A percentile compares a stretch with the other conserved stretches of the same genome.
Conservation (phyloP, 2,888 invertebrate species). For the Aquatica leii region DNA sequence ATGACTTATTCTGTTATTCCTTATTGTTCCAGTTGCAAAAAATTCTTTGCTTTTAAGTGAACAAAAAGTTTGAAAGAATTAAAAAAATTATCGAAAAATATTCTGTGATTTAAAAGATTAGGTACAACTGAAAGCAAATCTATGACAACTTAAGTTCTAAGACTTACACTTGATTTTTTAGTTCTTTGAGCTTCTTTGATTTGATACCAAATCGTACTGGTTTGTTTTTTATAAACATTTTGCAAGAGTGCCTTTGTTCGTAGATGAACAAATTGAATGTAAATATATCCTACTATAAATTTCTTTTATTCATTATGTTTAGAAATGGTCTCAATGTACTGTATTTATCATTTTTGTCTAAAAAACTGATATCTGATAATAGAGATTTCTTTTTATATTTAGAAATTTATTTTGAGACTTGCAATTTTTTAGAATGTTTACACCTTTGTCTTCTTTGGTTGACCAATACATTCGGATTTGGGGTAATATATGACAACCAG, state of each 20-base stretch:
- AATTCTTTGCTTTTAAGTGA: background rate
- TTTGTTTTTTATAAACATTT: background rate
- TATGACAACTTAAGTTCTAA: conserved; percentile 43
- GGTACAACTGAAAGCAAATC: conserved; percentile 40
- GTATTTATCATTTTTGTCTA: background rate
- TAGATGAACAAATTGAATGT: background rate
- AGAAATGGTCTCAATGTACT: background rate
- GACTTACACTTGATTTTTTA: conserved; percentile 8
- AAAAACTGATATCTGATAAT: conserved; percentile 36
- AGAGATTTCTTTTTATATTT: too few relatives aligned
- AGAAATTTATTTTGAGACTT: conserved; percentile 32
- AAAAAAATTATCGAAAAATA: conserved; percentile 41
- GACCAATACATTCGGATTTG: conserved; percentile 22
- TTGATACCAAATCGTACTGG: conserved; percentile 6
- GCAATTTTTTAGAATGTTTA: conserved; percentile 25
- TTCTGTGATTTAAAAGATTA: conserved; percentile 30
- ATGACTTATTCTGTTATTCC: background rate
- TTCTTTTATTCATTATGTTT: conserved; percentile 17
- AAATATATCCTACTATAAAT: background rate
- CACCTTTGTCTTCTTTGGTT: conserved; percentile 21
- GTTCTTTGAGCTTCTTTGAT: background rate
- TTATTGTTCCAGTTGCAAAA: background rate
- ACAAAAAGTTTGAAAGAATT: background rate
- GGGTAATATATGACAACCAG: conserved; percentile 12
- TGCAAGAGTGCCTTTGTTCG: background rate